Conservation (phyloP, 2,113 vertebrate genomes). For the Paraplagusia blochii region DNA sequence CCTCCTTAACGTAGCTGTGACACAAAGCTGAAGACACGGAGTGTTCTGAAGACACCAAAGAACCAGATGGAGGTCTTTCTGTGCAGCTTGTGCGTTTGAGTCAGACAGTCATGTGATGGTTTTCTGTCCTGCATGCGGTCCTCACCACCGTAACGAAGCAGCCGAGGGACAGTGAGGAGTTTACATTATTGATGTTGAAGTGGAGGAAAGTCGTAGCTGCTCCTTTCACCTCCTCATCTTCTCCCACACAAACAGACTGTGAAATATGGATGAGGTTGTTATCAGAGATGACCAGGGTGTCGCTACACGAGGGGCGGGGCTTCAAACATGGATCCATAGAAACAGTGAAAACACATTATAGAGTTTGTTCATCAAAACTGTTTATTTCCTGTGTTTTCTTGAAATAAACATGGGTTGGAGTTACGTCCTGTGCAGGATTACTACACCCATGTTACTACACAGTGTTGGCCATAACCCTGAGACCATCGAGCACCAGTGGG, state of each 20-base stretch:
- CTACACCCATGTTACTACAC: too few species aligned
- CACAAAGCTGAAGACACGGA: neutral
- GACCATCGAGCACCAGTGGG: neutral
- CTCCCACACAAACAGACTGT: constrained; percentile 23
- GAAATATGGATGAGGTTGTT: constrained; percentile 65
- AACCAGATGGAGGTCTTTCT: constrained; percentile 8
- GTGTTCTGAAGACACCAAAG: constrained; percentile 4
- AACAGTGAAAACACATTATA: too few species aligned
- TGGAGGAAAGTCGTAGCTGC: constrained; percentile 29
- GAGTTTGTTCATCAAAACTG: too few species aligned
- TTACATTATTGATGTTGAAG: constrained; percentile 45
- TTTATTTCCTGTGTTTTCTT: too few species aligned
- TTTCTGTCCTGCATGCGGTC: neutral
- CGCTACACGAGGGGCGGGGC: neutral
- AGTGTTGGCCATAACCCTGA: too few species aligned
- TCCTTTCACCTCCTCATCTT: constrained; percentile 23
- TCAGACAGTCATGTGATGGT: neutral
- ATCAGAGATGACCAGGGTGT: constrained; percentile 39
- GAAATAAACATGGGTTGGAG: too few species aligned
- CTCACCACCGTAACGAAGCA: constrained; percentile 11
- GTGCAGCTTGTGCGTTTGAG: neutral
- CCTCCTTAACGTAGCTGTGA: neutral
- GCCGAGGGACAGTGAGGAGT: constrained; percentile 24
- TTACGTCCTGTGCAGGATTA: too few species aligned
- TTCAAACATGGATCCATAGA: too few species aligned